Conservation (phyloP, 1,140 invertebrate genomes). For the Bursaphelenchus mucronatus region DNA sequence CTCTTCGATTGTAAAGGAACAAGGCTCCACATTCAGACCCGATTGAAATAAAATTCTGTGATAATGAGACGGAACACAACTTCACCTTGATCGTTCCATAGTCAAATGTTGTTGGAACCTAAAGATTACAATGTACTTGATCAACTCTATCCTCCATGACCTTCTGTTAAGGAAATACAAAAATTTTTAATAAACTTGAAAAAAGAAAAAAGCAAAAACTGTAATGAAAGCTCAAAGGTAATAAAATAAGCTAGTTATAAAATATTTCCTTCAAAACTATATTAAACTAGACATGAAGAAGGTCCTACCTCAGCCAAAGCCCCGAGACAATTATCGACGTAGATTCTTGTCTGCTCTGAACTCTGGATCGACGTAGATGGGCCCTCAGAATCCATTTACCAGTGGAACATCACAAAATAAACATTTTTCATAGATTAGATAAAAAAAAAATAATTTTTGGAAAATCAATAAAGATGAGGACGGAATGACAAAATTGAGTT, state of each 20-base stretch:
- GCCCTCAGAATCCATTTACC: too few species aligned
- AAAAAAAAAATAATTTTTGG: too few species aligned
- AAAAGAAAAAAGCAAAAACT: too few species aligned
- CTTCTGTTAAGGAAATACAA: too few species aligned
- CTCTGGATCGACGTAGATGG: neutral
- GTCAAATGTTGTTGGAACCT: slow-evolving; percentile 5
- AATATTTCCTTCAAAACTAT: neutral
- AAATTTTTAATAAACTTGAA: too few species aligned
- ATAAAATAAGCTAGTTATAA: neutral
- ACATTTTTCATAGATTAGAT: too few species aligned
- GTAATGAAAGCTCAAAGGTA: neutral
- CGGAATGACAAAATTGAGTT: too few species aligned
- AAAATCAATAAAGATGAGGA: too few species aligned
- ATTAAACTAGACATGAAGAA: too few species aligned
- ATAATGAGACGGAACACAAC: neutral
- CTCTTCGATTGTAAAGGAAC: neutral
- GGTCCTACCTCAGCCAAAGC: neutral
- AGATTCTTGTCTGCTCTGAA: neutral
- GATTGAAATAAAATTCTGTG: slow-evolving; percentile 5
- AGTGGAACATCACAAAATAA: too few species aligned
- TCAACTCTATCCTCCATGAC: too few species aligned
- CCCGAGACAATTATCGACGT: slow-evolving; percentile 5
- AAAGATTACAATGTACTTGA: neutral
- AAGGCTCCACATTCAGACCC: slow-evolving; percentile 1
- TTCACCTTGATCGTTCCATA: slow-evolving; percentile 11